Conservation (phyloP, 2,888 invertebrate genomes). For the Himalopsyche japonica region DNA sequence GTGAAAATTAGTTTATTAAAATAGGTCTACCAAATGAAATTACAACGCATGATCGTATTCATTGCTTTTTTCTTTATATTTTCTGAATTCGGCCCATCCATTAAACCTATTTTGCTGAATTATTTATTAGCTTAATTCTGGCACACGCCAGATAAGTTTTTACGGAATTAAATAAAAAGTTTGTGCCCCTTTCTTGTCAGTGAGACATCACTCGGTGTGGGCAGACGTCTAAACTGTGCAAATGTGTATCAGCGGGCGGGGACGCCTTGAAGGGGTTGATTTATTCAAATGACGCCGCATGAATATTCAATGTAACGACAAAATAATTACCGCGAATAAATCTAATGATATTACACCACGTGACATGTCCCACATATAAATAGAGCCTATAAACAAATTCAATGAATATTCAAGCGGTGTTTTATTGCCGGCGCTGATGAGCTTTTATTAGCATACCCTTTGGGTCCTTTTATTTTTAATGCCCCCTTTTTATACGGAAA, state of each 20-base stretch:
- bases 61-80: too few species aligned
- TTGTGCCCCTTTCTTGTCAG: neutral
- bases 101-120: too few species aligned
- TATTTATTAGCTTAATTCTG: too few species aligned
- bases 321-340: slow-evolving; percentile 40
- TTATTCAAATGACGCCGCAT: slow-evolving; percentile 38
- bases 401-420: slow-evolving; percentile 1
- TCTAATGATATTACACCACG: slow-evolving; percentile 28
- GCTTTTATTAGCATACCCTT: slow-evolving; percentile 2
- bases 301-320: slow-evolving; percentile 40
- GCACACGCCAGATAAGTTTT: neutral
- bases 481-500: neutral
- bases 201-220: neutral
- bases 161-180: neutral
- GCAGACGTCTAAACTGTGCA: neutral
- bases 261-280: slow-evolving; percentile 21
- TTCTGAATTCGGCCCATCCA: too few species aligned
- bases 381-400: neutral
- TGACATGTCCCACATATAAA: slow-evolving; percentile 11
- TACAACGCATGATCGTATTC: too few species aligned
- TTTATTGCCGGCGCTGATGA: neutral
- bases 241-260: neutral
- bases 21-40: too few species aligned
- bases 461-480: neutral
- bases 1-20: too few species aligned